Percentiles rank a stretch among this genome's conserved stretches.
phyloP scores from a whole-genome alignment of 2,113 vertebrate genomes.

The Emydura subglobosa region DNA sequence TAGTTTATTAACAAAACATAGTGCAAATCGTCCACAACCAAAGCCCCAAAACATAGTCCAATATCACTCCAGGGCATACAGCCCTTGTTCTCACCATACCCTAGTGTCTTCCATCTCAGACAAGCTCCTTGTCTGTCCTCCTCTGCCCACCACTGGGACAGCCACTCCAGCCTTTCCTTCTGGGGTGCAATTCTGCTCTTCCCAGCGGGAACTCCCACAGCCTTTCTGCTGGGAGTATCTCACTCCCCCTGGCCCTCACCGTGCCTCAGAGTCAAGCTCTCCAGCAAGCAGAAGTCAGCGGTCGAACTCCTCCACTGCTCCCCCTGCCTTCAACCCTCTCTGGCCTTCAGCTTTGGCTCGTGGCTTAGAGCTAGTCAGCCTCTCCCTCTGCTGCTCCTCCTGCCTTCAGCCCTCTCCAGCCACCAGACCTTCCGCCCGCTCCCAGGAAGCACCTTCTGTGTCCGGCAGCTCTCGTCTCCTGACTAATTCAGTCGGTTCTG shows the following conservation, averaged over 20 bases:
- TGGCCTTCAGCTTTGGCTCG: neutral
- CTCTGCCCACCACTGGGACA: neutral
- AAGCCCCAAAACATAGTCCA: neutral
- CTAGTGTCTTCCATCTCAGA: neutral
- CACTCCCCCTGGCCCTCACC: neutral
- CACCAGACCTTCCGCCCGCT: neutral
- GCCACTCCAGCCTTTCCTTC: neutral
- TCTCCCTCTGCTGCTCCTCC: neutral
- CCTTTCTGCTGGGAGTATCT: neutral
- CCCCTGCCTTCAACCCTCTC: neutral
- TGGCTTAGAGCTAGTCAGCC: neutral
- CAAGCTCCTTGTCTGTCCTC: neutral
- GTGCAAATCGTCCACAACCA: neutral
- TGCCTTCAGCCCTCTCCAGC: neutral
- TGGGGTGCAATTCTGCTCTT: neutral
- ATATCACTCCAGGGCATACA: neutral
- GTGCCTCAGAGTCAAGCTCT: neutral
- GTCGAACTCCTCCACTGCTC: neutral
- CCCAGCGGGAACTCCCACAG: neutral
- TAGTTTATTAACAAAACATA: neutral
- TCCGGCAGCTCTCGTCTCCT: neutral
- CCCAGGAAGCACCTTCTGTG: neutral
- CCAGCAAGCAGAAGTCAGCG: neutral
- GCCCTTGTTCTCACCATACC: neutral
- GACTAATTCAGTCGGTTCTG: neutral